Base-by-base conservation (phyloP, 2,113 vertebrate species). In the Varanus komodoensis region DNA sequence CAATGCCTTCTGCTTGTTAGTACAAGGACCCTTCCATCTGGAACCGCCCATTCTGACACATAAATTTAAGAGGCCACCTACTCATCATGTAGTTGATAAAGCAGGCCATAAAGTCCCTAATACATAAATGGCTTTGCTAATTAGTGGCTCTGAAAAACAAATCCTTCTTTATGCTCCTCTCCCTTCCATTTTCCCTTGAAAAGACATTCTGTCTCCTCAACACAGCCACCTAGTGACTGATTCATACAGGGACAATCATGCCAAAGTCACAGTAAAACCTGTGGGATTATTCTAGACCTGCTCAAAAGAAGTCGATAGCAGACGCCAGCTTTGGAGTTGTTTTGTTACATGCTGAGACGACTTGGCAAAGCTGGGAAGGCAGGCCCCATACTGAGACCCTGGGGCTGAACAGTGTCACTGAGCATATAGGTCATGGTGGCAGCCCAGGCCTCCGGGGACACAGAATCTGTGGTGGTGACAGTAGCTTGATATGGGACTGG, bases 401-500 rank as follows among this genome's bases (percentile, higher is more conserved):
- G 4, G 9, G 61, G 67, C 48, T 68, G 32, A 14, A 69, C 38
- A 21, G 50, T 86, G 61, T 90, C 50, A 71, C 50, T 57, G n/a
- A 32, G 44, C 15, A 61, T 34, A 27, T 19, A 86, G 11, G 75
- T 11, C 68, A 38, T 86, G n/a, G 75, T 86, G n/a, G 75, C 67
- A 71, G 25, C 61, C 25, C n/a, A 38, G 29, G 64, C 32, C 79
- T 88, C 87, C 48, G 25, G 79, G 57, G 48, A 15, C 74, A 50
- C 23, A 57, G 19, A 19, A n/a, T 90, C 61, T 90, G 75, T 50
- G 25, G 19, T 54, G 77, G 52, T 86, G 82, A 90, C 75, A 52
- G 57, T 29, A 38, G 19, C 61, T 15, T 69, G 21, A 68, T 14
- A 34, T 48, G 61, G n/a, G 21, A 84, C 21, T 52, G 8, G 29